These are phyloP conservation scores for Ameiurus melas DNA, from an alignment of 2,113 vertebrate species.

Conservation along the genomic window DNA sequence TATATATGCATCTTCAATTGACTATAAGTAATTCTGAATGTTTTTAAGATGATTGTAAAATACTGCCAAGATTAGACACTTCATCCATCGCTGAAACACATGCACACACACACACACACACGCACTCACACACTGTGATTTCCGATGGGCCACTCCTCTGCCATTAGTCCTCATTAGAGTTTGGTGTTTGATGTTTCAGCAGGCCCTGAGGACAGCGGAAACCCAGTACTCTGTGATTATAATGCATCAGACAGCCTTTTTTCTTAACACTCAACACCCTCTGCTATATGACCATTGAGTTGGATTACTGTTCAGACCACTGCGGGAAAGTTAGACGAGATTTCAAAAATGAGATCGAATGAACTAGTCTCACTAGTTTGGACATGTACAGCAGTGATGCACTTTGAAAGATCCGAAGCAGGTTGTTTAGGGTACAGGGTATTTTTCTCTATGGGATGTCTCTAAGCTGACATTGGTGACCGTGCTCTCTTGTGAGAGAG, in stretches of 20 bases:
- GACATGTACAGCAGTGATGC: constrained; percentile 3
- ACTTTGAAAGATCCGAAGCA: not conserved
- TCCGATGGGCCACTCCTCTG: constrained; percentile 74
- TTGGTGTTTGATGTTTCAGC: constrained; percentile 71
- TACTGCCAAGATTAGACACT: constrained; percentile 56
- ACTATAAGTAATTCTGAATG: constrained; percentile 36
- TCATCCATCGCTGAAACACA: constrained; percentile 49
- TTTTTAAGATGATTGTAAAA: constrained; percentile 53
- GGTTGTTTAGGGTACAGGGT: not conserved
- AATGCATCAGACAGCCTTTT: constrained; percentile 63
- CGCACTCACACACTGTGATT: constrained; percentile 57
- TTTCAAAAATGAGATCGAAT: constrained; percentile 12
- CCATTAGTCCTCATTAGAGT: constrained; percentile 74
- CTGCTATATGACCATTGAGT: constrained; percentile 30
- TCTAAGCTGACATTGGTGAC: not conserved
- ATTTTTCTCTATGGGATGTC: not conserved
- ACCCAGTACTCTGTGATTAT: constrained; percentile 71
- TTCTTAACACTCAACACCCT: constrained; percentile 57
- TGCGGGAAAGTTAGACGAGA: constrained; percentile 7
- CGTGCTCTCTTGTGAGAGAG: constrained; percentile 5
- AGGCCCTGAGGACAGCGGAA: constrained; percentile 71
- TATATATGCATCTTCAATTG: constrained; percentile 24
- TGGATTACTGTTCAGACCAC: constrained; percentile 23
- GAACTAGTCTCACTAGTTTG: constrained; percentile 8
- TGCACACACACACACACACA: constrained; percentile 41